These are phyloP conservation scores for Laticauda laticaudata DNA, from an alignment of 2,113 vertebrate species.

Conservation along the genomic window DNA sequence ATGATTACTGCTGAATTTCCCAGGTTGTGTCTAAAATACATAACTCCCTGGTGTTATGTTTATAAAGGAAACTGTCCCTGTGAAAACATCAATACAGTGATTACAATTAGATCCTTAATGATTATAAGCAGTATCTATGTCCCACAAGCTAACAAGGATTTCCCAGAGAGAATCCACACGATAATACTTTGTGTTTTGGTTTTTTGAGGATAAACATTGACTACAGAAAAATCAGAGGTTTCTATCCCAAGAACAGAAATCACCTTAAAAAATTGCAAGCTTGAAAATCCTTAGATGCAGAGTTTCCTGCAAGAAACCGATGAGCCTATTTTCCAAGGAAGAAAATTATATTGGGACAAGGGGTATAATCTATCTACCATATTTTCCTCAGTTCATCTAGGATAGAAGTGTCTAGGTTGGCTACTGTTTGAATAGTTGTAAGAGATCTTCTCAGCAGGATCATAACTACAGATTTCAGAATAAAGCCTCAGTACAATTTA, in stretches of 20 bases:
- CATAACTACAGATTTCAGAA: not conserved
- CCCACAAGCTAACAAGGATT: not conserved
- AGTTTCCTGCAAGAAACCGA: not conserved
- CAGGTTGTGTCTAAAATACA: not conserved
- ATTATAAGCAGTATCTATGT: not conserved
- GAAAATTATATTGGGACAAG: not conserved
- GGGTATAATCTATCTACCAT: not conserved
- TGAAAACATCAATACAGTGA: not conserved
- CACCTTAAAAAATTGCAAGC: not conserved
- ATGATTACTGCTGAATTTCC: constrained; percentile 1
- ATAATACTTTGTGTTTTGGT: not conserved
- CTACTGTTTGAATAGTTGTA: not conserved
- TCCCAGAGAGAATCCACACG: not conserved
- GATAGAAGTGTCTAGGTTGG: not conserved
- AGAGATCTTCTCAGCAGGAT: not conserved
- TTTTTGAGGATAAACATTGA: not conserved
- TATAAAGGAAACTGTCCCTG: not conserved
- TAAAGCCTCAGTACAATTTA: not conserved
- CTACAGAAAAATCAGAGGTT: not conserved
- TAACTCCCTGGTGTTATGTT: not conserved
- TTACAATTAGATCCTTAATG: constrained; percentile 1
- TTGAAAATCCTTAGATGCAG: not conserved
- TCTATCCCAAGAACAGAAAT: not conserved
- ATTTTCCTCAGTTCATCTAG: not conserved
- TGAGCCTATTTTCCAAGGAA: not conserved